Base-by-base conservation (phyloP, 37 sponge, comb jelly and placozoan genomes). In the Agelas oroides region DNA sequence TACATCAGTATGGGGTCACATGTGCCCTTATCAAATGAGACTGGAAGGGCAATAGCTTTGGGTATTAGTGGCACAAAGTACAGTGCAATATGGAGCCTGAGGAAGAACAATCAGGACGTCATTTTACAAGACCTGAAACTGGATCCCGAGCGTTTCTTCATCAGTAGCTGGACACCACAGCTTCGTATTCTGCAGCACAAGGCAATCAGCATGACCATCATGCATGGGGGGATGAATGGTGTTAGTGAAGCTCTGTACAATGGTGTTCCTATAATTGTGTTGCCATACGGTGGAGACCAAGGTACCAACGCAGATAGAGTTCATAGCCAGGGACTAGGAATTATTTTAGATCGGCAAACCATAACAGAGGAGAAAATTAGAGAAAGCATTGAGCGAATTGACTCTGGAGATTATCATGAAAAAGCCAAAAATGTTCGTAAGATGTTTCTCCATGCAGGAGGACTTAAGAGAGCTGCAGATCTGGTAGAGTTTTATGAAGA, bases 161-260 rank as follows among this genome's bases (percentile, higher is more conserved):
- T 92, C 40, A 64, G 71, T 0, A 53, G 58, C 19, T 92, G 92
- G 92, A 63, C 84, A n/a, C 85, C 92, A 33, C 92, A 92, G 57
- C 23, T 79, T 6, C 25, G 77, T 19, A 40, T 92, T 19, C 77
- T 92, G 13, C 31, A 46, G 14, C 86, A 86, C 70, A 37, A 54
- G 31, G 46, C 80, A 8, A 80, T 84, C 6, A 27, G 41, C 20
- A 40, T 75, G 32, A 88, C 92, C 28, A 72, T 88, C n/a, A 76
- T 92, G 27, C 92, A 92, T 53, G 78, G 92, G 40, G 92, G 92
- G 40, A 46, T 84, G 32, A 70, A 70, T 70, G 92, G 92, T 11
- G 14, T 92, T 5, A 64, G 84, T 46, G 92, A 92, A 59, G 92
- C 92, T 19, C 76, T 92, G 11, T 24, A 30, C n/a, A 77, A 58